Evolutionary conservation across 1,140 invertebrate genomes (phyloP).

Genomic region (Drosophila funebris): DNA sequence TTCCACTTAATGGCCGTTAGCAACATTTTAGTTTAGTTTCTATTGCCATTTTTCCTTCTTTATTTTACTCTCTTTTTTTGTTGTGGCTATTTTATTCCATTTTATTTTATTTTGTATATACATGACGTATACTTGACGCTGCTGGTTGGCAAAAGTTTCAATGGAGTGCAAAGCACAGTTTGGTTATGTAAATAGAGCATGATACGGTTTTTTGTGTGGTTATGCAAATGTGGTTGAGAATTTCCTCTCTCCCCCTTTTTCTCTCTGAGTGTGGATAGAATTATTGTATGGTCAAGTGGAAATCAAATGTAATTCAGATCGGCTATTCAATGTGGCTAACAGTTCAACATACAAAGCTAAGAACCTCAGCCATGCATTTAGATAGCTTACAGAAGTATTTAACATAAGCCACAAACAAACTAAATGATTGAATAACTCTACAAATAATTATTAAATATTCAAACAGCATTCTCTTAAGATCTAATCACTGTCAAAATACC

Average conservation of each 20-base stretch:
- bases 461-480: not conserved
- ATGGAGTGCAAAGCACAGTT: slow-evolving; percentile 48
- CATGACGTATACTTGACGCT: slow-evolving; percentile 53
- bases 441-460: not conserved
- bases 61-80: slow-evolving; percentile 20
- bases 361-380: not conserved
- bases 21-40: slow-evolving; percentile 45
- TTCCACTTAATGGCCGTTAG: slow-evolving; percentile 56
- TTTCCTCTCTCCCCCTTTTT: not conserved
- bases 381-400: too few relatives aligned
- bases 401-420: too few relatives aligned
- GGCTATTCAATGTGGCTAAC: slow-evolving; percentile 12
- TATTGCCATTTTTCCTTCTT: slow-evolving; percentile 13
- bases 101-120: slow-evolving; percentile 30
- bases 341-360: slow-evolving; percentile 1
- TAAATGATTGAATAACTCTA: not conserved
- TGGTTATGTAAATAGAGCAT: slow-evolving; percentile 52
- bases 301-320: slow-evolving; percentile 46
- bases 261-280: too few relatives aligned
- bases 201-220: slow-evolving; percentile 46
- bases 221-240: slow-evolving; percentile 41
- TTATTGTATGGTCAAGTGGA: slow-evolving; percentile 26
- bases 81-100: slow-evolving; percentile 26
- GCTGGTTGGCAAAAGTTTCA: slow-evolving; percentile 40
- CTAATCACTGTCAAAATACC: too few relatives aligned